Percentiles rank a stretch among this genome's conserved stretches.
Evolutionary conservation across 2,113 vertebrate species (phyloP).

Genomic region (Melanerpes aurifrons): DNA sequence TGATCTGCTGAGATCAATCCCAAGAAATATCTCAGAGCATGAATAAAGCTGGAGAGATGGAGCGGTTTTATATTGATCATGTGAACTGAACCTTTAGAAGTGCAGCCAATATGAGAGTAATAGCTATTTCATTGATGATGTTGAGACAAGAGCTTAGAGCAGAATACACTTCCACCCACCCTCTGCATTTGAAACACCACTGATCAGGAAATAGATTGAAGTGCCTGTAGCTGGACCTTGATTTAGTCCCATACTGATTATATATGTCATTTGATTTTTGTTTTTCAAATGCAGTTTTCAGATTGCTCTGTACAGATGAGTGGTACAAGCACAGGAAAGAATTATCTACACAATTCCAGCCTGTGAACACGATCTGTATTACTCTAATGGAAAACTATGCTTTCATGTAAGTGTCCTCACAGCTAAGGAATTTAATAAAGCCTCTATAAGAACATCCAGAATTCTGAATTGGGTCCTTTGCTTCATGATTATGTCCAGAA

Average conservation of each 20-base stretch:
- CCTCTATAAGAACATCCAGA: not conserved
- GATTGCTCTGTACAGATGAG: not conserved
- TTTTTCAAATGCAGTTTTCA: not conserved
- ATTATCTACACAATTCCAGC: slow-evolving; percentile 6
- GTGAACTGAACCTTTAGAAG: not conserved
- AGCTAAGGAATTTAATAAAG: not conserved
- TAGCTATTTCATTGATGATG: not conserved
- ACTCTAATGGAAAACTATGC: not conserved
- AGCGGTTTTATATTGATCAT: not conserved
- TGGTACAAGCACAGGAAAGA: not conserved
- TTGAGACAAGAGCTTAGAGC: not conserved
- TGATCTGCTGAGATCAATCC: not conserved
- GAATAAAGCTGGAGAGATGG: not conserved
- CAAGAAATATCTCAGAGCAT: not conserved
- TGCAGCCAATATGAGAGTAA: not conserved
- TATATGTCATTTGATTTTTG: not conserved
- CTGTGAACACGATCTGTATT: not conserved
- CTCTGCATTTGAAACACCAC: not conserved
- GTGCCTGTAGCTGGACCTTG: not conserved
- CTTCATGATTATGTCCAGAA: not conserved
- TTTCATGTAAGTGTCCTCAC: not conserved
- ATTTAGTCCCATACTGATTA: not conserved
- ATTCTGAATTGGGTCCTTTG: not conserved
- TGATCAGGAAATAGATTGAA: not conserved
- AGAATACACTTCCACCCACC: not conserved